phyloP scores from a whole-genome alignment of 2,888 invertebrate species.

The Cremastobaeus sp. region DNA sequence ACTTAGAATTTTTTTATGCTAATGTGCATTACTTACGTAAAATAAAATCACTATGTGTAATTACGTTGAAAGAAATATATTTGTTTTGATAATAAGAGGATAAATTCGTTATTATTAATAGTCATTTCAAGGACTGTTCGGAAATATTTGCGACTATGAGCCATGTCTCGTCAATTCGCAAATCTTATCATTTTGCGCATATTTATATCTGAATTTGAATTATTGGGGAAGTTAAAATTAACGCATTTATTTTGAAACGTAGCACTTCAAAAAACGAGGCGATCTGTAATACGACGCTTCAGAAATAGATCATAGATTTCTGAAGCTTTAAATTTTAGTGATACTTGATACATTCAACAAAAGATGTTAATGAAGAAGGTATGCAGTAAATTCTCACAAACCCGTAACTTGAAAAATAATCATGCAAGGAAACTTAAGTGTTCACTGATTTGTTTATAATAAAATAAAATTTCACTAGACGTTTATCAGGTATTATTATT shows the following conservation, averaged over 20 bases:
- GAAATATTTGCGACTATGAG: slow-evolving; percentile 20
- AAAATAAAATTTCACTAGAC: too few relatives aligned
- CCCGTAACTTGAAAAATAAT: too few relatives aligned
- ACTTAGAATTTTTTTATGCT: too few relatives aligned
- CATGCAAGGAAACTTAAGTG: too few relatives aligned
- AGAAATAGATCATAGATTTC: slow-evolving; percentile 36
- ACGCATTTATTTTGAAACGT: slow-evolving; percentile 33
- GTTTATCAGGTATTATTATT: too few relatives aligned
- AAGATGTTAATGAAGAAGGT: too few relatives aligned
- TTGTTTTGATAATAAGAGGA: too few relatives aligned
- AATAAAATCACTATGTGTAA: too few relatives aligned
- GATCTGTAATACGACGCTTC: slow-evolving; percentile 17
- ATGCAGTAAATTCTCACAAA: too few relatives aligned
- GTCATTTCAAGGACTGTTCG: slow-evolving; percentile 9
- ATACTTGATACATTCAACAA: slow-evolving; percentile 1
- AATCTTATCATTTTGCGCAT: slow-evolving; percentile 14
- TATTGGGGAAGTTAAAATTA: slow-evolving; percentile 32
- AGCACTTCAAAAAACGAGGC: slow-evolving; percentile 27
- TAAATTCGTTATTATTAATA: slow-evolving; percentile 27
- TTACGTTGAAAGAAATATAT: too few relatives aligned
- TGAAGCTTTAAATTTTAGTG: slow-evolving; percentile 1
- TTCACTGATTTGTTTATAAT: too few relatives aligned
- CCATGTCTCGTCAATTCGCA: slow-evolving; percentile 11
- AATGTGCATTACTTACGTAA: too few relatives aligned
- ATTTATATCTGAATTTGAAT: slow-evolving; percentile 11